Evolutionary conservation across 1,140 invertebrate species (phyloP), one percentile per base, ranked within the genome.

Genomic region (Lethrus apterus): DNA sequence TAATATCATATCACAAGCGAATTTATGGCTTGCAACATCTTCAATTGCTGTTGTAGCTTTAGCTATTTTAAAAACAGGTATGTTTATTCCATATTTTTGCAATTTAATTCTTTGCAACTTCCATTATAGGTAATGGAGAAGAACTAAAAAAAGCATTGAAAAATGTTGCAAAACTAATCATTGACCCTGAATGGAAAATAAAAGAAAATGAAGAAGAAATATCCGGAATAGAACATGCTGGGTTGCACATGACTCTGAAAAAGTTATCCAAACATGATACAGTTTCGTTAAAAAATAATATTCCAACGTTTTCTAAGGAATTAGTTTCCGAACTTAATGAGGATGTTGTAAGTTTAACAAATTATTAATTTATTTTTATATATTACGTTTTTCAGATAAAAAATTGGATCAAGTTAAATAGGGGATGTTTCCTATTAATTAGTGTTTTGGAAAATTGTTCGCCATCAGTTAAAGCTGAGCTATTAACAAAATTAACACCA

Each of bases 211-310:
- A 70, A 13, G 61, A 70, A 26, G 68, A 77, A 33, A 57, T 70
- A 10, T 63, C 73, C 5, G 78, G 78, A 5, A 71, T 92, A n/a
- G 89, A 93, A 69, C 78, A 90, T 65, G 65, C 83, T 0, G 87
- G 84, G 9, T 71, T 89, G 45, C 86, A 91, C 64, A 77, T 84
- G 71, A 77, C 80, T 23, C 60, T 92, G 2, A 92, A 92, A 55
- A 88, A 89, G 66, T 66, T 93, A 10, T 77, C 89, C 11, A 70
- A 76, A 40, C 65, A 79, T 41, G 85, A 90, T 54, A 72, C 73
- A 40, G 58, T 67, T 1, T 62, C 71, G 4, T 14, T 52, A 11
- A 50, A 63, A 35, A 64, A 59, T 18, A 47, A 49, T 9, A 52
- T 62, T 44, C 47, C 40, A 19, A 70, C 69, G 9, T 77, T 81